A percentile compares a stretch with the other conserved stretches of the same genome.
phyloP scores from a whole-genome alignment of 2,888 invertebrate genomes.

The Rotaria macrura region DNA sequence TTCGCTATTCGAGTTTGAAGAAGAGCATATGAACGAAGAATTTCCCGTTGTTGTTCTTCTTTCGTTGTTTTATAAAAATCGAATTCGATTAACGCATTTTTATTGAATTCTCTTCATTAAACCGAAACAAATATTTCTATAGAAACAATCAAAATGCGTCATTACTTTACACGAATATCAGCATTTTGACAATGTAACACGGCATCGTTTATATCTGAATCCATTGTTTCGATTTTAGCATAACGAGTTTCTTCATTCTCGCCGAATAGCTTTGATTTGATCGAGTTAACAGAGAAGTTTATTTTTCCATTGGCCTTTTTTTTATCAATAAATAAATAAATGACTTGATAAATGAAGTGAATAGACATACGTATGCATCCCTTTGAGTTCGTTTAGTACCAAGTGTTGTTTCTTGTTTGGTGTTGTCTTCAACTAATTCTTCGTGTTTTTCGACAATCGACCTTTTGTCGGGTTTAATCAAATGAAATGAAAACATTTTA shows the following conservation, averaged over 20 bases:
- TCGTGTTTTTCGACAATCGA: slow-evolving; percentile 1
- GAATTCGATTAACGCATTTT: neutral
- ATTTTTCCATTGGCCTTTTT: slow-evolving; percentile 9
- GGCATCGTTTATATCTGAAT: slow-evolving; percentile 3
- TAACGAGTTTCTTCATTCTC: slow-evolving; percentile 1
- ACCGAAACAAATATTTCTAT: no score
- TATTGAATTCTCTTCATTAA: neutral
- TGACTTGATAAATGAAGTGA: neutral
- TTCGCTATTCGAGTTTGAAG: neutral
- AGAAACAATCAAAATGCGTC: neutral
- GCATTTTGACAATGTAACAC: slow-evolving; percentile 7
- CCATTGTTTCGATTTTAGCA: neutral
- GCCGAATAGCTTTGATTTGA: neutral
- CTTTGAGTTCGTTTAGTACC: neutral
- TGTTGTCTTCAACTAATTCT: neutral
- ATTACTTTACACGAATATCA: neutral
- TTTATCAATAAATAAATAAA: neutral
- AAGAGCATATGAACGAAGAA: neutral
- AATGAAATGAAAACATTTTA: neutral
- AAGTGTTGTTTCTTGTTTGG: neutral
- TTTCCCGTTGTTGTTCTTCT: slow-evolving; percentile 4
- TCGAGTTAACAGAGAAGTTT: neutral
- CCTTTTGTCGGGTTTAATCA: neutral
- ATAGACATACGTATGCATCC: neutral
- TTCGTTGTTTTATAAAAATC: slow-evolving; percentile 14